These are phyloP conservation scores for Harpagifer antarcticus DNA, from an alignment of 2,797 vertebrate species.

Conservation along the genomic window DNA sequence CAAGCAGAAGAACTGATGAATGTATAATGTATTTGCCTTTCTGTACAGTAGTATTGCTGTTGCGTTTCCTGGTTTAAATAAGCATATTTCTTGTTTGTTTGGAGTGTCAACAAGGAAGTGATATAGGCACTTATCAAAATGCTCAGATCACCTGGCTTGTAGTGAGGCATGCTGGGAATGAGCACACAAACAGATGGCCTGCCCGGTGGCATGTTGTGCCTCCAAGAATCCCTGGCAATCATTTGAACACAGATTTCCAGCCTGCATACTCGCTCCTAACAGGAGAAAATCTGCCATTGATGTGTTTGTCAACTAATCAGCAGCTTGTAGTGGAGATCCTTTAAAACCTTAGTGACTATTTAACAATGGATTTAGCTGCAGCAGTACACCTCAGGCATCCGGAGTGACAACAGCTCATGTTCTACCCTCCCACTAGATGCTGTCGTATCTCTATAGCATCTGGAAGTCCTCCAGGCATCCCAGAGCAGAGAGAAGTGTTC, in stretches of 20 bases:
- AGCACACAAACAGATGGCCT: conserved; percentile 69
- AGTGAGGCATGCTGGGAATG: conserved; percentile 12
- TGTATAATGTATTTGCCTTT: conserved; percentile 18
- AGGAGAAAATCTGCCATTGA: background rate
- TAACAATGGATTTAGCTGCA: background rate
- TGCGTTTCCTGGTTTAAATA: background rate
- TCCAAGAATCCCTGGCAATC: conserved; percentile 57
- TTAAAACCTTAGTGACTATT: background rate
- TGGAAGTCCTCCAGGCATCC: conserved; percentile 30
- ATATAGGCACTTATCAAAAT: background rate
- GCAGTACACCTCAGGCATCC: background rate
- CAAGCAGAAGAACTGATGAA: background rate
- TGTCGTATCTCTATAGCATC: conserved; percentile 11
- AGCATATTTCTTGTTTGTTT: background rate
- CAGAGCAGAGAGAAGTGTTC: background rate
- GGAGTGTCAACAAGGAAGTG: background rate
- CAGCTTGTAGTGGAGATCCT: background rate
- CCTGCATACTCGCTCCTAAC: background rate
- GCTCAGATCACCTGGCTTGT: conserved; percentile 30
- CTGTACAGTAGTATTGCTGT: conserved; percentile 9
- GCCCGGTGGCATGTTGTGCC: conserved; percentile 53
- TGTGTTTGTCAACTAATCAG: background rate
- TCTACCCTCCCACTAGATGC: conserved; percentile 6
- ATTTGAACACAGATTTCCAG: conserved; percentile 24
- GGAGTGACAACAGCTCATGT: conserved; percentile 10